Percentiles rank a stretch among this genome's conserved stretches.
Conservation (phyloP, 2,113 vertebrate species). For the Dolichallabes microphthalmus region DNA sequence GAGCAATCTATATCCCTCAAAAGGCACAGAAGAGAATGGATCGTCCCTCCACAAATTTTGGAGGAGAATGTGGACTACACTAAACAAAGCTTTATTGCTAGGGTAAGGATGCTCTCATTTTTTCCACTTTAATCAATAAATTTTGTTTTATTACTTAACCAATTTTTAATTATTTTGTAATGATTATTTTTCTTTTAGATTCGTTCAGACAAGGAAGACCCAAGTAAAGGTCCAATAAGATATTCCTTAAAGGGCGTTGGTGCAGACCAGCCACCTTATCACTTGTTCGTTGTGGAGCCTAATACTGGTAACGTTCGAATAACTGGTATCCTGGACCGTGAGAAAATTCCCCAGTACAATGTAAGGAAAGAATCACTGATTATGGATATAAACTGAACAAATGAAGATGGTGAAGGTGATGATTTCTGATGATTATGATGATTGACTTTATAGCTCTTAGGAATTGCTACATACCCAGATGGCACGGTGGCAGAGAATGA, state of each 20-base stretch:
- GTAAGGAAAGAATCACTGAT: conserved; percentile 58
- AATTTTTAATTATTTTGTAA: background rate
- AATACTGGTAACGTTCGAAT: conserved; percentile 79
- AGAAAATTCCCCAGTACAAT: conserved; percentile 61
- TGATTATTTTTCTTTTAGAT: conserved; percentile 73
- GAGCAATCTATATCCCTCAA: conserved; percentile 15
- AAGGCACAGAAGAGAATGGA: conserved; percentile 52
- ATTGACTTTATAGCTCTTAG: conserved; percentile 60
- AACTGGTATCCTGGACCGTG: conserved; percentile 82
- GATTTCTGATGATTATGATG: background rate
- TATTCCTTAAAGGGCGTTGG: conserved; percentile 81
- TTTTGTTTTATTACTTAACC: background rate
- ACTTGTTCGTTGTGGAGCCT: conserved; percentile 80
- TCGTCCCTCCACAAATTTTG: conserved; percentile 50
- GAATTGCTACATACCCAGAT: conserved; percentile 46
- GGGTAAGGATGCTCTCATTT: conserved; percentile 28
- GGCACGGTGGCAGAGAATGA: conserved; percentile 49
- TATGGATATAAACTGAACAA: background rate
- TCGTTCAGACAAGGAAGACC: conserved; percentile 75
- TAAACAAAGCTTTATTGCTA: conserved; percentile 40
- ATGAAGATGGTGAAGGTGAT: background rate
- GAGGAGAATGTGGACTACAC: conserved; percentile 50
- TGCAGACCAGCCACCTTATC: conserved; percentile 72
- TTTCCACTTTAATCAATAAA: background rate
- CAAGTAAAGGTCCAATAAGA: conserved; percentile 52